Evolutionary conservation across 1,140 invertebrate species (phyloP), one percentile per base, ranked within the genome.

Genomic region (Psix sp.): DNA sequence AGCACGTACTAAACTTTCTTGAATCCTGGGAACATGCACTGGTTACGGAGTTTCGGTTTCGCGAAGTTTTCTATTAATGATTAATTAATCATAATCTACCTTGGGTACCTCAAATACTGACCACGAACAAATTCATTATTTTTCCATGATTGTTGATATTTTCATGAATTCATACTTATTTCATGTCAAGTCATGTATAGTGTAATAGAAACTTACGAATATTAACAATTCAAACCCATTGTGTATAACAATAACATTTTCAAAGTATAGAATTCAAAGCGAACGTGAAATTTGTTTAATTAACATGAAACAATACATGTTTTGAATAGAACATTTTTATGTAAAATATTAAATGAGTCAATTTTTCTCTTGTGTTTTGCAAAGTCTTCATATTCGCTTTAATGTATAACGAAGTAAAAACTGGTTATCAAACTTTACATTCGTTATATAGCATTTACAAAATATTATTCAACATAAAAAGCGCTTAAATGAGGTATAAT

Each of bases 1-100:
- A 35, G 67, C 74, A 76, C 74, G 74, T 76, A 67, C 56, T 63
- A 63, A 76, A 76, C 62, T 76, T 76, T 72, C 51, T 49, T 24
- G 51, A 57, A 72, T 63, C 59, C 52, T 62, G 51, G 66, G 67
- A 72, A 67, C 63, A 71, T 72, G 63, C 52, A 42, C 49, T 59
- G 56, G 38, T 65, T 76, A 68, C 40, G 39, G 38, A 74, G 72
- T 65, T 74, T 65, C 14, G 24, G 18, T 21, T 74, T 5, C 40
- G 39, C 59, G 43, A 74, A 68, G 63, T 68, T 74, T 68, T 54
- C 46, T 17, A 63, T 74, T 68, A 65, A 68, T 74, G 65, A 68
- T 74, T 68, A 74, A 65, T 74, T 74, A 74, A 51, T 54, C 24
- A 51, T 35, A 60, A 59, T 52, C 39, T 60, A 39, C 43, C 14